Base-by-base conservation (phyloP, 2,797 vertebrate genomes). In the Sebastes aleutianus region DNA sequence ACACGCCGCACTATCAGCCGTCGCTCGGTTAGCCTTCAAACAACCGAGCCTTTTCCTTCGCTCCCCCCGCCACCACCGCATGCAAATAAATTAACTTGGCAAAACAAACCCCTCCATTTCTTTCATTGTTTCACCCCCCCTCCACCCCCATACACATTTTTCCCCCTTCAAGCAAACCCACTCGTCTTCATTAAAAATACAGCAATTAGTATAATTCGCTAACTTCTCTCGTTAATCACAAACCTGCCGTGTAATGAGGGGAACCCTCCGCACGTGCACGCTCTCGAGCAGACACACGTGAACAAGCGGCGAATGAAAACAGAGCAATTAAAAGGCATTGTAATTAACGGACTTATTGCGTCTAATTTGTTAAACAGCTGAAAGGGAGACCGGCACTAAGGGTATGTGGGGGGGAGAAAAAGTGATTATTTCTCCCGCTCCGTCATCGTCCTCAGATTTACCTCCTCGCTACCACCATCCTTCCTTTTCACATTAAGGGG, bases 161-260 rank as follows among this genome's bases (percentile, higher is more conserved):
- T 18, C 50, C 57, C 39, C 69, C 78, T 75, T 80, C 86, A 86
- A 90, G 85, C 83, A 85, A 93, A 92, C 86, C 77, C 83, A 91
- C 87, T 88, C 76, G 81, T 94, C 93, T 93, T 93, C 84, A 93
- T 95, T 94, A 94, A 89, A 93, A 94, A 93, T 79, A 81, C 80
- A 87, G 82, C 87, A 95, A 95, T 95, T 95, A 95, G 91, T 93
- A 87, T 91, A 89, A 94, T 93, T 93, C 68, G 32, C 74, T 91
- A 94, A 95, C 90, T 95, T 93, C 90, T 90, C 89, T 89, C 84
- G 88, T 93, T 95, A 92, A 95, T 93, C 90, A 92, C 84, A 90
- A 94, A 93, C 89, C 91, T 93, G 92, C 77, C 80, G 67, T 75
- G 90, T 91, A 93, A 93, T 91, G 89, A 94, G 85, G 83, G 91